Evolutionary conservation across 1,140 invertebrate species (phyloP).

Genomic region (Maconellicoccus hirsutus): DNA sequence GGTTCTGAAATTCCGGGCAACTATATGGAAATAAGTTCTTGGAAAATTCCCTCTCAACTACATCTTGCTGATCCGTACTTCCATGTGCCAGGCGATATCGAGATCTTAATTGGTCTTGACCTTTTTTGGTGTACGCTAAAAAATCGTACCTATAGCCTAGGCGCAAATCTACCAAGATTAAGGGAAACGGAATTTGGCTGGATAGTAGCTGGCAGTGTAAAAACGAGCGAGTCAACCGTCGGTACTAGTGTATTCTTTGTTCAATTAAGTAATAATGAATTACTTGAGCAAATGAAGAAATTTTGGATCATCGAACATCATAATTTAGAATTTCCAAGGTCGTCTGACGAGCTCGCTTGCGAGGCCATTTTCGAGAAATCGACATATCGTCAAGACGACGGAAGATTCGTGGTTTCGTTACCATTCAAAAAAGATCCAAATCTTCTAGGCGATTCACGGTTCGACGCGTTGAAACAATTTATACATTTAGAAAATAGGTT

Average conservation of each 20-base stretch:
- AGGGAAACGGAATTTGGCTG: neutral
- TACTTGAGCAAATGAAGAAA: neutral
- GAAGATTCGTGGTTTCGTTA: constrained; percentile 23
- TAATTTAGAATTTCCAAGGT: neutral
- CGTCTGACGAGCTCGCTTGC: constrained; percentile 17
- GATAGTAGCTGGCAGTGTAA: neutral
- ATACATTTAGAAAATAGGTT: constrained; percentile 24
- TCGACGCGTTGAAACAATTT: constrained; percentile 25
- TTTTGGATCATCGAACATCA: constrained; percentile 20
- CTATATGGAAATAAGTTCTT: neutral
- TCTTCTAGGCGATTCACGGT: constrained; percentile 23
- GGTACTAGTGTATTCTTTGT: neutral
- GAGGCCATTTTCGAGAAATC: constrained; percentile 21
- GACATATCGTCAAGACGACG: neutral
- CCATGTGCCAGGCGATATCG: neutral
- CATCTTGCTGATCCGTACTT: constrained; percentile 1
- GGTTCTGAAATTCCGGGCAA: neutral
- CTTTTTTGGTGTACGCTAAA: neutral
- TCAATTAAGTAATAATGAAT: neutral
- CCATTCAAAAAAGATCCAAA: constrained; percentile 16
- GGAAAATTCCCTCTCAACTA: neutral
- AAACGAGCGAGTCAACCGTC: no score
- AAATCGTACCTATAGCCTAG: neutral
- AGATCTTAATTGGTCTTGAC: neutral
- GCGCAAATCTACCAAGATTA: neutral